These are phyloP conservation scores for Drosophila leonis DNA, from an alignment of 2,888 invertebrate species.

Conservation along the genomic window DNA sequence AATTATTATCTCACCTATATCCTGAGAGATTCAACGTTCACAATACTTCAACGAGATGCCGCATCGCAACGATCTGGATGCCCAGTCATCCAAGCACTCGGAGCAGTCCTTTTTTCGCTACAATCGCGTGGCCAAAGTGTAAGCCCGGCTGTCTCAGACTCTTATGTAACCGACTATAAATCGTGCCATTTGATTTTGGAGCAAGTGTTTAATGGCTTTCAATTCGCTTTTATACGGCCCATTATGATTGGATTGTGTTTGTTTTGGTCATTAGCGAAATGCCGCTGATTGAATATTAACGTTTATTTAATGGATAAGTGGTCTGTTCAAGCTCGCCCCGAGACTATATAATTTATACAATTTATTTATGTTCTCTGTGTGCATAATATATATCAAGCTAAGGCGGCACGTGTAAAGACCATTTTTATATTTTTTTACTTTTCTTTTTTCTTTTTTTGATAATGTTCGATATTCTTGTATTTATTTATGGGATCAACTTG, in stretches of 20 bases:
- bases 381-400: neutral
- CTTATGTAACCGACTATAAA: constrained; percentile 49
- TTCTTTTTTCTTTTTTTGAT: neutral
- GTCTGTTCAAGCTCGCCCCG: constrained; percentile 35
- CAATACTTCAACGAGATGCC: constrained; percentile 66
- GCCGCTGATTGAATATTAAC: constrained; percentile 69
- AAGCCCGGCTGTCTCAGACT: constrained; percentile 63
- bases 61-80: constrained; percentile 69
- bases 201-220: constrained; percentile 40
- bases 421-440: neutral
- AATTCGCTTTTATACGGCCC: constrained; percentile 34
- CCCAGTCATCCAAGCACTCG: constrained; percentile 77
- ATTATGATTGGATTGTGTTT: constrained; percentile 50
- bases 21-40: constrained; percentile 14
- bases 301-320: constrained; percentile 61
- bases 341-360: constrained; percentile 28
- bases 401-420: constrained; percentile 39
- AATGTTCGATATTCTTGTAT: constrained; percentile 2
- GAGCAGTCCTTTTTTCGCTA: constrained; percentile 80
- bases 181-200: constrained; percentile 32
- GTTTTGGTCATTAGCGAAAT: constrained; percentile 56
- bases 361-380: constrained; percentile 21
- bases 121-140: constrained; percentile 84
- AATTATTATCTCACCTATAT: constrained; percentile 38
- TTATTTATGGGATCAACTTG: neutral